Percentiles rank a stretch among this genome's conserved stretches.
phyloP scores from a whole-genome alignment of 2,113 vertebrate species.

The Istiophorus platypterus region DNA sequence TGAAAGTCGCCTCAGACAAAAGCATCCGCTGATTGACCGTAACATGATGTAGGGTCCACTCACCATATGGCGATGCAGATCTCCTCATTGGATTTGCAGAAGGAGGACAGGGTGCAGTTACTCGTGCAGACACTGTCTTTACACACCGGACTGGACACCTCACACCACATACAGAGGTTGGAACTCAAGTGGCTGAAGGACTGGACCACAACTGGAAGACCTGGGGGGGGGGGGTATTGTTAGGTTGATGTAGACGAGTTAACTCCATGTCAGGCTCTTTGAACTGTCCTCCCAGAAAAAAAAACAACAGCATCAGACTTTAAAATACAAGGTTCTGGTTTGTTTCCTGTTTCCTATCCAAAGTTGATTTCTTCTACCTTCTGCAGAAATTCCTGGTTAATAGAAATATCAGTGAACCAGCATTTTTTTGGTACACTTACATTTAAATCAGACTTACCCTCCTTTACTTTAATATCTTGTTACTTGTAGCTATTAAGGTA shows the following conservation, averaged over 20 bases:
- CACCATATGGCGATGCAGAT: conserved; percentile 92
- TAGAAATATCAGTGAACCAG: no score
- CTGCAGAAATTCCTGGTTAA: no score
- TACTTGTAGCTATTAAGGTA: no score
- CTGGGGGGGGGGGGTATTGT: conserved; percentile 51
- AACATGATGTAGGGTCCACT: neutral
- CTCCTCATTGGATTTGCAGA: conserved; percentile 86
- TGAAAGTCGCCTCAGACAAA: neutral
- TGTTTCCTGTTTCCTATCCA: no score
- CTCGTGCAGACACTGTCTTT: conserved; percentile 86
- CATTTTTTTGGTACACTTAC: no score
- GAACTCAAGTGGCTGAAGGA: conserved; percentile 85
- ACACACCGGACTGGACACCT: conserved; percentile 84
- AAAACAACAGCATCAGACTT: no score
- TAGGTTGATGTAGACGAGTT: neutral
- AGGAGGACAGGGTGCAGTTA: conserved; percentile 91
- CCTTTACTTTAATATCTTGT: no score
- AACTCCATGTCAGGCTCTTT: no score
- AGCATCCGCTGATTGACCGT: neutral
- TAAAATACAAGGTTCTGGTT: no score
- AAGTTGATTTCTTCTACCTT: no score
- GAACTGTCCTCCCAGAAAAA: no score
- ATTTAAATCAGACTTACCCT: no score
- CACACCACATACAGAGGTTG: conserved; percentile 92
- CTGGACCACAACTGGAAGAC: conserved; percentile 28